These are phyloP conservation scores for Drosophila leontia DNA, from an alignment of 1,140 invertebrate genomes.

Conservation along the genomic window DNA sequence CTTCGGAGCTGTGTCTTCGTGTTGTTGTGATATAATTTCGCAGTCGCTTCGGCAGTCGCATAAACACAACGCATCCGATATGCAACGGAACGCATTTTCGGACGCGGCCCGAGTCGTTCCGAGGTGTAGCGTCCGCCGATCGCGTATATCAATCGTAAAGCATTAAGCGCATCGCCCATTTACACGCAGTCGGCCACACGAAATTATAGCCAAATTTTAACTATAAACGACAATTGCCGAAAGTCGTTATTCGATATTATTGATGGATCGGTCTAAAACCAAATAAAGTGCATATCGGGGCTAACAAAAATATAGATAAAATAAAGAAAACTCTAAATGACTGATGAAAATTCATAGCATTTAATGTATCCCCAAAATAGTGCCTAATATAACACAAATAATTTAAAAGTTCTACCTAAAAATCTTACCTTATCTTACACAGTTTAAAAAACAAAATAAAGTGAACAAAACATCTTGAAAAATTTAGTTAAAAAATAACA, in stretches of 20 bases:
- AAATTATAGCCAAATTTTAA: slow-evolving; percentile 19
- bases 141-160: slow-evolving; percentile 84
- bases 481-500: not conserved
- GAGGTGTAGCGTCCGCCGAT: slow-evolving; percentile 85
- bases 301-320: not conserved
- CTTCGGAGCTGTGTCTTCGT: slow-evolving; percentile 70
- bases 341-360: not conserved
- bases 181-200: slow-evolving; percentile 50
- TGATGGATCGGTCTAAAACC: slow-evolving; percentile 2
- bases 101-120: slow-evolving; percentile 85
- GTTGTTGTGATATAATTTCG: slow-evolving; percentile 84
- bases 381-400: not conserved
- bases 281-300: slow-evolving; percentile 20
- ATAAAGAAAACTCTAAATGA: slow-evolving; percentile 12
- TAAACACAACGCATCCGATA: slow-evolving; percentile 85
- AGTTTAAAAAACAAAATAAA: not conserved
- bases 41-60: slow-evolving; percentile 84
- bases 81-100: slow-evolving; percentile 85
- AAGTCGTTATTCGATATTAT: slow-evolving; percentile 9
- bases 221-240: slow-evolving; percentile 22
- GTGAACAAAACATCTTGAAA: not conserved
- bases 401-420: not conserved
- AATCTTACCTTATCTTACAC: not conserved
- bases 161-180: slow-evolving; percentile 78
- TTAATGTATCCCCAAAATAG: not conserved